Percentiles rank a stretch among this genome's conserved stretches.
These are phyloP conservation scores for Hippolais icterina DNA, from an alignment of 2,113 vertebrate species.

Conservation along the genomic window DNA sequence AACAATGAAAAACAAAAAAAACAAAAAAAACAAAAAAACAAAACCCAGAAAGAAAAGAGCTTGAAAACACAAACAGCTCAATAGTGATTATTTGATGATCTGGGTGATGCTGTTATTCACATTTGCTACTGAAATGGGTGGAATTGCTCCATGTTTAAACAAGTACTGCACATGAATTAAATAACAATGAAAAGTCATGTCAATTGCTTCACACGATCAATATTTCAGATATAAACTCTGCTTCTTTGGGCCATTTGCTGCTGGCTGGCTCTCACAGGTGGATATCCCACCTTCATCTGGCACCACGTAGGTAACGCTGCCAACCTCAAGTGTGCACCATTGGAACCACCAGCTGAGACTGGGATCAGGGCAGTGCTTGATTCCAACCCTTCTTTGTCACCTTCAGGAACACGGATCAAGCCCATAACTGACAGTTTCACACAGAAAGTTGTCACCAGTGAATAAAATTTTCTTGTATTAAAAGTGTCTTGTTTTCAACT, in stretches of 20 bases:
- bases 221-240: neutral
- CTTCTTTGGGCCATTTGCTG: neutral
- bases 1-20: neutral
- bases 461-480: too few species aligned
- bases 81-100: neutral
- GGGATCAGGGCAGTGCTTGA: neutral
- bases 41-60: neutral
- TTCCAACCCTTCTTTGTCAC: neutral
- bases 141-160: neutral
- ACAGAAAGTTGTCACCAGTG: neutral
- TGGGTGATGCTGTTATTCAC: neutral
- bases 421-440: neutral
- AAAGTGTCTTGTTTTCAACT: neutral
- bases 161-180: neutral
- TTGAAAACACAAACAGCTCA: neutral
- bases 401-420: neutral
- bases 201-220: neutral
- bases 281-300: neutral
- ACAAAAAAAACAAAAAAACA: neutral
- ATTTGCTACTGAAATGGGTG: neutral
- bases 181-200: neutral
- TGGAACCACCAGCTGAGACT: neutral
- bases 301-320: fast-evolving
- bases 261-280: neutral
- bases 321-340: fast-evolving